Base-by-base conservation (phyloP, 2,888 invertebrate genomes). In the Tetanocera ferruginea region DNA sequence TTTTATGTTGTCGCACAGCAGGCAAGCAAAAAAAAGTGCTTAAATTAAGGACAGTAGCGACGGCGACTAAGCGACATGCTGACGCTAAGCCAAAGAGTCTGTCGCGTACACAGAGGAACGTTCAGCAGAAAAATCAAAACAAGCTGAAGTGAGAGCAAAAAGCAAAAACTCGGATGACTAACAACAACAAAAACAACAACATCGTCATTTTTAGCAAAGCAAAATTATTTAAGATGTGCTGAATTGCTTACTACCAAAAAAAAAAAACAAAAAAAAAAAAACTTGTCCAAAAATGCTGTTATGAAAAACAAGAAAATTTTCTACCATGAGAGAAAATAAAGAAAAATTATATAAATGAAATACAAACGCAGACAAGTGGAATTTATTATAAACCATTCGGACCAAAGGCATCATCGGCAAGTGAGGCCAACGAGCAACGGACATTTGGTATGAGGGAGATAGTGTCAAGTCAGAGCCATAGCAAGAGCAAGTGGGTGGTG, bases 261-360 rank as follows among this genome's bases (percentile, higher is more conserved):
- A 55, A 55, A n/a, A 5, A 55, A 55, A 23, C 2, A 28, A 25
- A 19, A 60, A 14, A 60, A 28, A 60, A 0, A 60, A 60, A 25
- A 25, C 3, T 57, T 23, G 23, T 9, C 23, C 1, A 25, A 8
- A 43, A 43, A 43, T 2, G 1, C 11, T 43, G 4, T 11, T 25
- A 62, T 6, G 11, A 25, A 31, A 62, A 62, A 62, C 4, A 19
- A 55, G 8, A 55, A 19, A 55, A 19, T 55, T 55, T 55, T 2
- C 19, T 55, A 52, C 70, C 70, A 69, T 69, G 49, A 17, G 70
- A 49, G 25, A 23, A 70, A 19, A 57, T 9, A 17, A 57, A 72
- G 62, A 73, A 49, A 62, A 73, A 31, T 17, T 25, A 73, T 34
- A 43, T 43, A 43, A 43, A 43, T 43, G 11, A 43, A 43, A 43